These are phyloP conservation scores for Musca vetustissima DNA, from an alignment of 1,140 invertebrate genomes.

Conservation along the genomic window DNA sequence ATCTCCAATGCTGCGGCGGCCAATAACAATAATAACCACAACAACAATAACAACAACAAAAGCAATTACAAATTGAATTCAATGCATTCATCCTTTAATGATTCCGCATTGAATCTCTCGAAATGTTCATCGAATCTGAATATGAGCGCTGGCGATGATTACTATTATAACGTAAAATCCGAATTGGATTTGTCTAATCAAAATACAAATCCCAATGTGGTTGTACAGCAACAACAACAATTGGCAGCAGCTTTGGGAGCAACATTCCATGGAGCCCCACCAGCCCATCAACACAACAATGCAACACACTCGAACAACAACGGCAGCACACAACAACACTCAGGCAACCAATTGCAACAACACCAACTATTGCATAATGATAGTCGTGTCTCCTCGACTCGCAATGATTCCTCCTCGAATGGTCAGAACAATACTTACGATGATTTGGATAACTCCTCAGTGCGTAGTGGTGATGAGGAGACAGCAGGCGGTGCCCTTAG, in stretches of 20 bases:
- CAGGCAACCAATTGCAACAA: constrained; percentile 3
- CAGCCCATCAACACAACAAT: constrained; percentile 39
- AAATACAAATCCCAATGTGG: constrained; percentile 15
- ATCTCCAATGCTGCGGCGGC: constrained; percentile 34
- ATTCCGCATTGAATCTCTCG: constrained; percentile 46
- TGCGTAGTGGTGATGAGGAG: constrained; percentile 42
- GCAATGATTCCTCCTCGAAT: constrained; percentile 36
- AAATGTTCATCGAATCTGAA: constrained; percentile 37
- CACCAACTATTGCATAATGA: constrained; percentile 36
- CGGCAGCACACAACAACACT: constrained; percentile 28
- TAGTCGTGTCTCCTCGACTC: constrained; percentile 49
- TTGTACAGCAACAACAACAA: background rate
- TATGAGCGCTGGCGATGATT: constrained; percentile 41
- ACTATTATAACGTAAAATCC: constrained; percentile 44
- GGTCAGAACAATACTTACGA: constrained; percentile 37
- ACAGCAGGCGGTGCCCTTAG: constrained; percentile 22
- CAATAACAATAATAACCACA: constrained; percentile 36
- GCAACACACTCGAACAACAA: constrained; percentile 3
- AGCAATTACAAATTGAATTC: constrained; percentile 41
- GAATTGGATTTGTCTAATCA: constrained; percentile 44
- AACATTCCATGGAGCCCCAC: constrained; percentile 19
- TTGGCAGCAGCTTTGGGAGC: background rate
- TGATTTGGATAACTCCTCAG: constrained; percentile 45
- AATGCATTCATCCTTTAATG: constrained; percentile 38
- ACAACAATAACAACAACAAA: constrained; percentile 30